phyloP scores from a whole-genome alignment of 2,888 invertebrate genomes.

The Patella ulyssiponensis region DNA sequence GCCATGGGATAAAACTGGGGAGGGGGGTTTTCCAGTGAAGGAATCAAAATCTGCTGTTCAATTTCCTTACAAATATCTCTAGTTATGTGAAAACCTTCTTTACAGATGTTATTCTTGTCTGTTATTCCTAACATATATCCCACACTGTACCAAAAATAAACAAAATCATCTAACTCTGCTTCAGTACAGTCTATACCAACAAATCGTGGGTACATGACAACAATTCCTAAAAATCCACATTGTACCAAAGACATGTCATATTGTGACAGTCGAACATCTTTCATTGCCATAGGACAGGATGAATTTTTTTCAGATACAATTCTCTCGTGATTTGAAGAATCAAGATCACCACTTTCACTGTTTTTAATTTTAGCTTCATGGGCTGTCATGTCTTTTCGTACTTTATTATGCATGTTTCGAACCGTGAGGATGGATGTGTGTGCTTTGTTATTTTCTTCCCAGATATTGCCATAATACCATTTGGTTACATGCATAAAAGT shows the following conservation, averaged over 20 bases:
- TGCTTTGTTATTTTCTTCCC: slow-evolving; percentile 75
- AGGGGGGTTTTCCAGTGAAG: slow-evolving; percentile 54
- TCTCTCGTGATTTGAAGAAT: neutral
- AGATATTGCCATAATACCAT: slow-evolving; percentile 85
- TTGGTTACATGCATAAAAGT: slow-evolving; percentile 83
- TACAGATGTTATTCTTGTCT: slow-evolving; percentile 74
- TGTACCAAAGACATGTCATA: slow-evolving; percentile 89
- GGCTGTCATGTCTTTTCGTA: slow-evolving; percentile 70
- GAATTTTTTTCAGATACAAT: neutral
- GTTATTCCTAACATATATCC: slow-evolving; percentile 87
- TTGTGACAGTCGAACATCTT: slow-evolving; percentile 79
- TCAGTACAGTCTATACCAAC: slow-evolving; percentile 79
- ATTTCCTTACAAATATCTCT: slow-evolving; percentile 56
- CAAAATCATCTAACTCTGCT: slow-evolving; percentile 82
- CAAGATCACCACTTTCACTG: slow-evolving; percentile 43
- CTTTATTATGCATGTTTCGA: slow-evolving; percentile 75
- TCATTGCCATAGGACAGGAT: neutral
- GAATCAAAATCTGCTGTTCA: slow-evolving; percentile 51
- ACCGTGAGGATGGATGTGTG: slow-evolving; percentile 73
- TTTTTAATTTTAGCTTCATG: slow-evolving; percentile 51
- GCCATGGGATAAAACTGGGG: slow-evolving; percentile 56
- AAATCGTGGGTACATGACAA: slow-evolving; percentile 77
- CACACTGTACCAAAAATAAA: slow-evolving; percentile 88
- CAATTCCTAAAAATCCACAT: slow-evolving; percentile 88
- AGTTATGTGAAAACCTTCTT: slow-evolving; percentile 45